phyloP scores from a whole-genome alignment of 2,113 vertebrate species.

The Mesitornis unicolor region DNA sequence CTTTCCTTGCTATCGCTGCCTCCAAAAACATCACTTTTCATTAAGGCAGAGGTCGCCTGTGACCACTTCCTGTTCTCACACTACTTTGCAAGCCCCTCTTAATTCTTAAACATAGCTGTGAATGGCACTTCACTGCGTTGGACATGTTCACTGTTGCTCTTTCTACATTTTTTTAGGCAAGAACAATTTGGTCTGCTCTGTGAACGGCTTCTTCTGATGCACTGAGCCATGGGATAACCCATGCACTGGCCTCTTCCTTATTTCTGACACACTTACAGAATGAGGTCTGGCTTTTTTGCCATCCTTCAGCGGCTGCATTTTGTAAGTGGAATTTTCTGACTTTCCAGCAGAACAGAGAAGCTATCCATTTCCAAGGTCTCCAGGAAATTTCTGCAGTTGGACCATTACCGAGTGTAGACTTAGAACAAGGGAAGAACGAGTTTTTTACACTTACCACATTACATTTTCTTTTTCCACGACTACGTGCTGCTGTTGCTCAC shows the following conservation, averaged over 20 bases:
- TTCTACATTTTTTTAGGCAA: background rate
- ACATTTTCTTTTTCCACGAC: background rate
- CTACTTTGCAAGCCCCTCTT: background rate
- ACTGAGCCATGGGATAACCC: background rate
- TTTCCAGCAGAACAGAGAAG: background rate
- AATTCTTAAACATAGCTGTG: background rate
- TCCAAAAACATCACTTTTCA: background rate
- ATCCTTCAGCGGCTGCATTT: background rate
- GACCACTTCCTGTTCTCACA: accelerated
- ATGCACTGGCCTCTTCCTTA: background rate
- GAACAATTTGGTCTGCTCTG: background rate
- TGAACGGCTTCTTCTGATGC: background rate
- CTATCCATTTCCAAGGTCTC: background rate
- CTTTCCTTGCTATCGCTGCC: background rate
- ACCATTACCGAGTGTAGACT: background rate
- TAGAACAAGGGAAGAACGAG: background rate
- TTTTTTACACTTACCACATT: background rate
- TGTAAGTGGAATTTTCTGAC: background rate
- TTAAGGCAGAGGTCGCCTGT: background rate
- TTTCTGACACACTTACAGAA: background rate
- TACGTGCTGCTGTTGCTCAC: background rate
- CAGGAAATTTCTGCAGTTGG: background rate
- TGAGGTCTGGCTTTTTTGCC: background rate
- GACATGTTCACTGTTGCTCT: background rate
- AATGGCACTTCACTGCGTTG: background rate